A percentile compares a stretch with the other conserved stretches of the same genome.
Conservation (phyloP, 1,140 invertebrate species). For the Cataglyphis hispanica region DNA sequence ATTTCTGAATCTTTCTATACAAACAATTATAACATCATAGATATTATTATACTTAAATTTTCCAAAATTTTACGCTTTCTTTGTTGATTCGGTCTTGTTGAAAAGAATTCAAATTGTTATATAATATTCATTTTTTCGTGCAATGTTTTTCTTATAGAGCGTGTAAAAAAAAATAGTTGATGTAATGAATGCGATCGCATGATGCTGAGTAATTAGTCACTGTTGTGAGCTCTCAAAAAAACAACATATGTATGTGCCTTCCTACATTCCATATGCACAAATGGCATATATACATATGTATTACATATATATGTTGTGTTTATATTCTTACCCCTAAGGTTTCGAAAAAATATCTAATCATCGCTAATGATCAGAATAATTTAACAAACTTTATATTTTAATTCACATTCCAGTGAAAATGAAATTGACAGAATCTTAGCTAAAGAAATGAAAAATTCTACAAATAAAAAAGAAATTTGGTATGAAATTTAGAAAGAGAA, state of each 20-base stretch:
- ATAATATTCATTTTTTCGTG: background rate
- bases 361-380: background rate
- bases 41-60: background rate
- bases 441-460: background rate
- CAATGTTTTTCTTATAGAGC: background rate
- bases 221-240: background rate
- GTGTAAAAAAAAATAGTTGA: background rate
- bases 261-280: background rate
- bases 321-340: background rate
- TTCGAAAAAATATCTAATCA: background rate
- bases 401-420: background rate
- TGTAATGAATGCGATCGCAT: background rate
- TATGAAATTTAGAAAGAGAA: background rate
- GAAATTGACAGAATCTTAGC: background rate
- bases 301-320: background rate
- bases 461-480: background rate
- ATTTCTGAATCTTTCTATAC: background rate
- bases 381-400: background rate
- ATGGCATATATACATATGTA: background rate
- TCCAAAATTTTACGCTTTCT: background rate
- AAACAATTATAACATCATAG: background rate
- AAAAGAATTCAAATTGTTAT: background rate
- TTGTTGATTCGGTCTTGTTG: too few species aligned
- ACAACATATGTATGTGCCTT: background rate
- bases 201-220: slow-evolving; percentile 26